These are phyloP conservation scores for Mythimna lalbum DNA, from an alignment of 2,888 invertebrate genomes.

Conservation along the genomic window DNA sequence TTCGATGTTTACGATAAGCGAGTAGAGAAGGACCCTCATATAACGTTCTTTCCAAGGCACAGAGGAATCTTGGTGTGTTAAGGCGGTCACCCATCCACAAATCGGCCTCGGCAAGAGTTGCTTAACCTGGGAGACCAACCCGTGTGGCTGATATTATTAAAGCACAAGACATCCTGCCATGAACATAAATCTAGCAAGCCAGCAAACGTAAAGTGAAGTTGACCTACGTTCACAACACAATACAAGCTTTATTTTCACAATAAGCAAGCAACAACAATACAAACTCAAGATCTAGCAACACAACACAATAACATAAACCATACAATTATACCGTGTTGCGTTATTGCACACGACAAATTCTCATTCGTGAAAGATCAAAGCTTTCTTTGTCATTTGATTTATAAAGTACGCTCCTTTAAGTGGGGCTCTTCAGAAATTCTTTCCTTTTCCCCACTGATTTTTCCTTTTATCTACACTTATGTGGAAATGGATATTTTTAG, in stretches of 20 bases:
- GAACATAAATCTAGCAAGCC: neutral
- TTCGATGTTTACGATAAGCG: too few relatives aligned
- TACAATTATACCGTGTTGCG: conserved; percentile 42
- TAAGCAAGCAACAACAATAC: conserved; percentile 2
- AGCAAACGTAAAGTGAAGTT: neutral
- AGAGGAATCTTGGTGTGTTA: too few relatives aligned
- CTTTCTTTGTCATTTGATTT: conserved; percentile 64
- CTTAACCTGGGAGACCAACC: too few relatives aligned
- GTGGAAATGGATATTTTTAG: conserved; percentile 36
- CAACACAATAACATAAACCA: conserved; percentile 35
- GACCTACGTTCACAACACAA: neutral
- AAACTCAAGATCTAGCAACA: conserved; percentile 12
- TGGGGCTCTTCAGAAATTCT: conserved; percentile 30
- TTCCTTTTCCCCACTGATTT: conserved; percentile 34
- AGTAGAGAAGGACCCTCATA: too few relatives aligned
- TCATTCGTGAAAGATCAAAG: conserved; percentile 60
- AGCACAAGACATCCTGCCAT: neutral
- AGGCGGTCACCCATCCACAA: too few relatives aligned
- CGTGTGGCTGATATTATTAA: too few relatives aligned
- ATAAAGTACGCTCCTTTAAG: conserved; percentile 58
- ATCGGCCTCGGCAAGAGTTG: too few relatives aligned
- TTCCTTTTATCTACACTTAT: conserved; percentile 37
- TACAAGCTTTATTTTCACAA: neutral
- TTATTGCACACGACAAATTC: conserved; percentile 51
- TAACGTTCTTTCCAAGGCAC: too few relatives aligned